phyloP scores from a whole-genome alignment of 2,888 invertebrate species.

The Oasisia sp. region DNA sequence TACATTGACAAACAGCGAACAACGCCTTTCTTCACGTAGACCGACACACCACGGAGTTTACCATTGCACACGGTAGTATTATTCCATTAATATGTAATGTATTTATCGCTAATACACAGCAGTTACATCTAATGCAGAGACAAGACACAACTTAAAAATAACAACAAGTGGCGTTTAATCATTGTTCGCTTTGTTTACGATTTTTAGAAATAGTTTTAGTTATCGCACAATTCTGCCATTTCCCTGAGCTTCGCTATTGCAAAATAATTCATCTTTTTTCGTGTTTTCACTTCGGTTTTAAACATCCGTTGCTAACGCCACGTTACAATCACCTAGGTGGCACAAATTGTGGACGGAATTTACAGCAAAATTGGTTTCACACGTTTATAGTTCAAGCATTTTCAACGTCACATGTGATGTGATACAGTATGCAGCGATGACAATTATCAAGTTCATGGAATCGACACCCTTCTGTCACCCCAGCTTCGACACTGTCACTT shows the following conservation, averaged over 20 bases:
- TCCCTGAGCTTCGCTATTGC: background rate
- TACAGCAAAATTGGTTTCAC: background rate
- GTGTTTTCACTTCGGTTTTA: background rate
- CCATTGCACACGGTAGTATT: conserved; percentile 13
- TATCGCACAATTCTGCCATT: background rate
- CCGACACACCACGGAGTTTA: background rate
- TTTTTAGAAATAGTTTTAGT: background rate
- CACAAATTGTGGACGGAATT: background rate
- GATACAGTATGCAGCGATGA: background rate
- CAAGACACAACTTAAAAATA: conserved; percentile 8
- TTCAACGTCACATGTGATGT: background rate
- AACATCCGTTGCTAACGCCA: conserved; percentile 6
- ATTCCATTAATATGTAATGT: background rate
- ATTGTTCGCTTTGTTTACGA: background rate
- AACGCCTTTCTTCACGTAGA: background rate
- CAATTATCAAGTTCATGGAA: conserved; percentile 17
- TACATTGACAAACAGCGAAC: background rate
- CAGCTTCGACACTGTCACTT: background rate
- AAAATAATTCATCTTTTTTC: background rate
- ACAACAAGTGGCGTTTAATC: conserved; percentile 10
- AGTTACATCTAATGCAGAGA: conserved; percentile 1
- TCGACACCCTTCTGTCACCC: background rate
- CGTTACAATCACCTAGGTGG: background rate
- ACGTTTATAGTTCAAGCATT: background rate
- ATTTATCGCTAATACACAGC: conserved; percentile 17